Base-by-base conservation (phyloP, 2,113 vertebrate species). In the Rallus limicola region DNA sequence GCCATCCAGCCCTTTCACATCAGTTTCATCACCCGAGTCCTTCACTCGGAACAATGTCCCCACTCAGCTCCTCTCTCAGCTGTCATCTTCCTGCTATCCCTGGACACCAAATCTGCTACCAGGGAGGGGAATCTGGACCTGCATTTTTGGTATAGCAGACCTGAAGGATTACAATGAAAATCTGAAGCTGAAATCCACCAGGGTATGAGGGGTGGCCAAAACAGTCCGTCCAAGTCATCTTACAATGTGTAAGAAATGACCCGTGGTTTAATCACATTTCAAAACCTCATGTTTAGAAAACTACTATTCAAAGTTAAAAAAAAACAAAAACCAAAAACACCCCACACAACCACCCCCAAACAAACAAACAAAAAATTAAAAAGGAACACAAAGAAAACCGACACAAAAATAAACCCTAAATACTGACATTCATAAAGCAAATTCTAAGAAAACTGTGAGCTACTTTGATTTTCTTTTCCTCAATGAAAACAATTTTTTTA, bases 401-500 rank as follows among this genome's bases (percentile, higher is more conserved):
- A 23, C 46, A 48, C 46, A 8, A 59, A 55, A 48, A 46, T n/a
- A n/a, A 65, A 12, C 36, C 8, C 34, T 82, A 58, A 25, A 46
- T 90, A 38, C 25, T 55, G 31, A 90, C 81, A 88, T 56, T 24
- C 14, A 7, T 82, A 5, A 88, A 9, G 11, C 29, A 59, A 5
- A 75, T 8, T 64, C 26, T 33, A 63, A 38, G 18, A 79, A 76
- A 74, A 40, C 12, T 25, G 7, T 68, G n/a, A 58, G 28, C 16
- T 83, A 42, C 31, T 70, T 69, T 63, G 38, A 29, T 70, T 94
- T 93, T 83, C 8, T 95, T 92, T 70, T 86, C 42, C 33, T 68
- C 65, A 60, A 5, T 64, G n/a, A 67, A 71, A n/a, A 68, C 16
- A 74, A 74, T 86, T 20, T 70, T 68, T 84, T 62, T 62, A 13